A percentile compares a stretch with the other conserved stretches of the same genome.
These are phyloP conservation scores for Mycalesis mineus DNA, from an alignment of 2,888 invertebrate species.

Conservation along the genomic window DNA sequence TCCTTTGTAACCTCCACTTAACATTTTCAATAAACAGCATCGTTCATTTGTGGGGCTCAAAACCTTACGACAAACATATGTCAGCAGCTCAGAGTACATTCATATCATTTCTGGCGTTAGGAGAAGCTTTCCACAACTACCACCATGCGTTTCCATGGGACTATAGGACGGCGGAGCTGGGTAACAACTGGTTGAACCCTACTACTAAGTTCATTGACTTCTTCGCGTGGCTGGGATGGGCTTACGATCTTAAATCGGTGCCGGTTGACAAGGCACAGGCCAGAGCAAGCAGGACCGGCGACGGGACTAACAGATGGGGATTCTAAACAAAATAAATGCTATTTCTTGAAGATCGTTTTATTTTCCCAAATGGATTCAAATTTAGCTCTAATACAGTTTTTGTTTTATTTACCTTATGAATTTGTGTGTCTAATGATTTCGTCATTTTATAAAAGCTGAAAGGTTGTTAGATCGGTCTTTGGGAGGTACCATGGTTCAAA, in stretches of 20 bases:
- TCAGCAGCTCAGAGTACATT: slow-evolving; percentile 31
- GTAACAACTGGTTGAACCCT: slow-evolving; percentile 22
- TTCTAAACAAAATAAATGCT: not conserved
- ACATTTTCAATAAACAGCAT: not conserved
- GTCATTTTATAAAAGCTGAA: no score
- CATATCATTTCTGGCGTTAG: slow-evolving; percentile 36
- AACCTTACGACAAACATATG: no score
- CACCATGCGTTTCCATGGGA: slow-evolving; percentile 54
- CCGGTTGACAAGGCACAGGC: slow-evolving; percentile 32
- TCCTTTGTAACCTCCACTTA: slow-evolving; percentile 70
- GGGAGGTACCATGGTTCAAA: no score
- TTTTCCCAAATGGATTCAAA: no score
- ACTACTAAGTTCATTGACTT: slow-evolving; percentile 49
- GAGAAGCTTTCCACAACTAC: slow-evolving; percentile 43
- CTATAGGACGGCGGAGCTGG: slow-evolving; percentile 41
- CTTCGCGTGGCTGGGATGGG: slow-evolving; percentile 37
- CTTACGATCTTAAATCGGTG: slow-evolving; percentile 47
- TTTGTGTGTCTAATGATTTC: no score
- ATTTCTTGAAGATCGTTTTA: no score
- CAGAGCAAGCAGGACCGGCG: slow-evolving; percentile 38
- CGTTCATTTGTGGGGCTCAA: no score
- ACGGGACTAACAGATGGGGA: slow-evolving; percentile 38
- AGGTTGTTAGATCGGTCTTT: no score
- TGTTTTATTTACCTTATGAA: no score
- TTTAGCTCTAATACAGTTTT: no score